Conservation (phyloP, 2,797 vertebrate genomes). For the Danio tinwini region DNA sequence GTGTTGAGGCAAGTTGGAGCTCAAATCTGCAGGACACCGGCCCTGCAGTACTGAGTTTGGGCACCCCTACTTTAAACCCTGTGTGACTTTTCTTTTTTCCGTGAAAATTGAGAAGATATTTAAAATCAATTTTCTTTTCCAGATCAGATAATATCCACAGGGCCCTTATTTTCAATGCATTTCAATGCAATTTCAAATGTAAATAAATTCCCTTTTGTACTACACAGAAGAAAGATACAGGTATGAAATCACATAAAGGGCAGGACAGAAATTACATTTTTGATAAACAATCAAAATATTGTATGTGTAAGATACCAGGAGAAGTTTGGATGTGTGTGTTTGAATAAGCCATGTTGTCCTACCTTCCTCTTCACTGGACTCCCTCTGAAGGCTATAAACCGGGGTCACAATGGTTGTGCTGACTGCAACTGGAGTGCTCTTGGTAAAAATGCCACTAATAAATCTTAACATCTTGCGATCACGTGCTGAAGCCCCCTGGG, state of each 20-base stretch:
- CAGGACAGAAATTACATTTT: neutral
- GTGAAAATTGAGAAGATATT: neutral
- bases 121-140: neutral
- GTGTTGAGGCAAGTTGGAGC: no score
- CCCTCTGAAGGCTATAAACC: slow-evolving; percentile 77
- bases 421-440: slow-evolving; percentile 83
- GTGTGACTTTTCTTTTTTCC: neutral
- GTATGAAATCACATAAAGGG: neutral
- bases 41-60: no score
- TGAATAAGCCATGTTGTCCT: slow-evolving; percentile 58
- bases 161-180: no score
- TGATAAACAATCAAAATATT: neutral
- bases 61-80: neutral
- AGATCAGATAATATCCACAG: neutral
- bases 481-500: slow-evolving; percentile 79
- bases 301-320: no score
- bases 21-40: no score
- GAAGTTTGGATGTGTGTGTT: neutral
- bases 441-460: slow-evolving; percentile 96
- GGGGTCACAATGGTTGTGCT: slow-evolving; percentile 78
- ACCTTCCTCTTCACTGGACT: slow-evolving; percentile 84
- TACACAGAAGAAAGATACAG: neutral
- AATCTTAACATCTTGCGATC: slow-evolving; percentile 98
- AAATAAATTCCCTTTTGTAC: no score
- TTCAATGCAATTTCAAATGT: no score